A percentile compares a stretch with the other conserved stretches of the same genome.
These are phyloP conservation scores for Polymixis flavicincta DNA, from an alignment of 2,888 invertebrate species.

Conservation along the genomic window DNA sequence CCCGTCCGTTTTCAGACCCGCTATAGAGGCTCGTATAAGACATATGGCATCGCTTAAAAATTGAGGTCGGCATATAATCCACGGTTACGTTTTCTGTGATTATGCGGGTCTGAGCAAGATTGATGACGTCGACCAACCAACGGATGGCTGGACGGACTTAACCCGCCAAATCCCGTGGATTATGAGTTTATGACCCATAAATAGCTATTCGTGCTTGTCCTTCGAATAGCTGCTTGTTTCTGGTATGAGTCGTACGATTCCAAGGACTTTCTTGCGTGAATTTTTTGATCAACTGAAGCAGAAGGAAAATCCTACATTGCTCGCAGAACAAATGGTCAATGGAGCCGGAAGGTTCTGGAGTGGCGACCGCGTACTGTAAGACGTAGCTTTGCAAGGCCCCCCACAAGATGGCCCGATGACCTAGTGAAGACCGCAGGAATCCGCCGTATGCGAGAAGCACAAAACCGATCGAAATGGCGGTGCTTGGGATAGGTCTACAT, in stretches of 20 bases:
- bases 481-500: no score
- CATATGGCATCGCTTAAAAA: conserved; percentile 81
- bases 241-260: conserved; percentile 3
- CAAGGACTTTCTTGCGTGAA: conserved; percentile 3
- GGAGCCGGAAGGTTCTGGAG: no score
- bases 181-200: conserved; percentile 86
- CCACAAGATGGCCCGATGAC: no score
- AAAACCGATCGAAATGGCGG: no score
- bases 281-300: not conserved
- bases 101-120: conserved; percentile 89
- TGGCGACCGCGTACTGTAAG: no score
- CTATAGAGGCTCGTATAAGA: conserved; percentile 56
- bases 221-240: conserved; percentile 62
- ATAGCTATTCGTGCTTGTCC: conserved; percentile 81
- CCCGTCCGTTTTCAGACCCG: conserved; percentile 48
- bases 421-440: no score
- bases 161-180: conserved; percentile 80
- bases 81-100: conserved; percentile 85
- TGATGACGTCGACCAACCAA: conserved; percentile 80
- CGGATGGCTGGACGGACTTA: conserved; percentile 77
- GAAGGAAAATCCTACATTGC: not conserved
- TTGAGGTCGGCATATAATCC: conserved; percentile 83
- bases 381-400: no score
- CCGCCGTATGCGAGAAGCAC: no score
- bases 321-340: no score